Base-by-base conservation (phyloP, 2,888 invertebrate species). In the Ophion ventricosus region DNA sequence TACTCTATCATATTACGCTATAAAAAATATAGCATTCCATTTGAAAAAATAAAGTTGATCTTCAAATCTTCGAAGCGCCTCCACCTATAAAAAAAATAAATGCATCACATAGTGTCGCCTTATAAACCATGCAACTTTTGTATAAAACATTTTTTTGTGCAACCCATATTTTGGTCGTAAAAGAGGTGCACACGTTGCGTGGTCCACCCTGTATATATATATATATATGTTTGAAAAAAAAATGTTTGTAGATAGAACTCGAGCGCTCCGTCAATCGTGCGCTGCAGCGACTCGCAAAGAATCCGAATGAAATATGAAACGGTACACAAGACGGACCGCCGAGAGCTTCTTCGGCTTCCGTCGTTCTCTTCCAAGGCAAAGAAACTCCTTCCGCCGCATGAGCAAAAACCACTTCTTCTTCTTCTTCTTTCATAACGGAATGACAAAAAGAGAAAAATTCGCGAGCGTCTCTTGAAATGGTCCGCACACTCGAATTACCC, bases 401-500 rank as follows among this genome's bases (percentile, higher is more conserved):
- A 76, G 67, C 54, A 76, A 61, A 79, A 84, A 84, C 79, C 76
- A 80, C 84, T 84, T 75, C 56, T 74, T 59, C 78, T 56, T 74
- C 74, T 77, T 64, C 81, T 54, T 72, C 67, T 79, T 84, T 67
- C 43, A 79, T 26, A 57, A 69, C 57, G 56, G 59, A 66, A 61
- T 20, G 43, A 70, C 23, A 11, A 29, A n/a, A 57, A 66, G 54
- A 74, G 54, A 73, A 69, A 83, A 73, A 66, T 72, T 82, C 73
- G 56, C 78, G 67, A 79, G 75, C 72, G 82, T 78, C 81, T 74
- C 70, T 57, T 57, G 11, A 61, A 82, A 76, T 69, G 66, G 75
- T 79, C 82, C 66, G 81, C 73, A 56, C 79, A 72, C 82, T 84
- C 79, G 82, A 79, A 82, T 84, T 82, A 82, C 75, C 84, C 76